These are phyloP conservation scores for Acanthornis magna DNA, from an alignment of 2,797 vertebrate species.

Conservation along the genomic window DNA sequence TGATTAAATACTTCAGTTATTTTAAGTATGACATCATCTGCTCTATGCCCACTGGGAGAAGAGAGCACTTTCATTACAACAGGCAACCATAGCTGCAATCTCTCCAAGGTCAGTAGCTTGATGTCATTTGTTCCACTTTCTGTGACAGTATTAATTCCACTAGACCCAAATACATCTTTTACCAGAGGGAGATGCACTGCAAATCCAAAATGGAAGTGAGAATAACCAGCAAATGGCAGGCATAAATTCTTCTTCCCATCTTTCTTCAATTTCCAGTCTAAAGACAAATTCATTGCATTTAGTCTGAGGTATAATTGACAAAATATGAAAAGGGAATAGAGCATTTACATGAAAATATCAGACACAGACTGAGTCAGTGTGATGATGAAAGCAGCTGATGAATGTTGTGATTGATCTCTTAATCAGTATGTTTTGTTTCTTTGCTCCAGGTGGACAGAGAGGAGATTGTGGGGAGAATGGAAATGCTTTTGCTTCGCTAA, in stretches of 20 bases:
- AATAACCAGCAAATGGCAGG: slow-evolving; percentile 43
- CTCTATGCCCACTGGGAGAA: neutral
- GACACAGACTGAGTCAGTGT: neutral
- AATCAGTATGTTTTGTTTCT: neutral
- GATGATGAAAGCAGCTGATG: neutral
- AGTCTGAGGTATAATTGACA: slow-evolving; percentile 30
- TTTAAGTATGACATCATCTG: neutral
- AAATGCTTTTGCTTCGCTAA: neutral
- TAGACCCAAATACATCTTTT: slow-evolving; percentile 29
- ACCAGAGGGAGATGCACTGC: slow-evolving; percentile 39
- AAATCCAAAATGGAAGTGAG: slow-evolving; percentile 52
- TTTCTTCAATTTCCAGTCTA: slow-evolving; percentile 51
- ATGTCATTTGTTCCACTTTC: neutral
- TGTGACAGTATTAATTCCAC: neutral
- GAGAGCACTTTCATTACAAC: neutral
- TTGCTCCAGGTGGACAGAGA: neutral
- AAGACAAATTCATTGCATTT: slow-evolving; percentile 28
- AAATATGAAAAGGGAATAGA: slow-evolving; percentile 11
- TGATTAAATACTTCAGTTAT: neutral
- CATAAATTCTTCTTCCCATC: slow-evolving; percentile 42
- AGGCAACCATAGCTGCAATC: neutral
- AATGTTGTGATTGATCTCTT: neutral
- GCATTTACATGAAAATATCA: neutral
- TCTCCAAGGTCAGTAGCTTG: neutral
- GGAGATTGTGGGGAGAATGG: neutral